phyloP scores from a whole-genome alignment of 2,797 vertebrate species.

The Iguana delicatissima region DNA sequence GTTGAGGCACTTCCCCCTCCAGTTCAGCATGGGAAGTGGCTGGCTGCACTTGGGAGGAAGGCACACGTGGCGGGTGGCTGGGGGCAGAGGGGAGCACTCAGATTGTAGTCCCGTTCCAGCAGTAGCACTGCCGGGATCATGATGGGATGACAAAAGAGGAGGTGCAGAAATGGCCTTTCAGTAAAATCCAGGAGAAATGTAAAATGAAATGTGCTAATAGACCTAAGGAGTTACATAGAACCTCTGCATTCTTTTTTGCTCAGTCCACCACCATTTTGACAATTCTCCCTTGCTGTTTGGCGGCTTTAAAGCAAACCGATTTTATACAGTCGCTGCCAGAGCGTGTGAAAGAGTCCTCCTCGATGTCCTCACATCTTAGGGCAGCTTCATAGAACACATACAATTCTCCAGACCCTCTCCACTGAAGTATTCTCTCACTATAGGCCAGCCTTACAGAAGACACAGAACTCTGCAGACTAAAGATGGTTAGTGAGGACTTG shows the following conservation, averaged over 20 bases:
- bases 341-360: conserved; percentile 38
- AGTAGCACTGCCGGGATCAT: too few species aligned
- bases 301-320: conserved; percentile 12
- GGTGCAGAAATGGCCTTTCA: too few species aligned
- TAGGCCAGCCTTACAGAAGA: conserved; percentile 56
- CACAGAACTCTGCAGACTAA: conserved; percentile 46
- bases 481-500: conserved; percentile 55
- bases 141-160: too few species aligned
- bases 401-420: conserved; percentile 35
- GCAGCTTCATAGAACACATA: conserved; percentile 55
- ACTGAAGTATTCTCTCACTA: conserved; percentile 48
- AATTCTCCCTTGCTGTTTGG: neutral
- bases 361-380: conserved; percentile 51
- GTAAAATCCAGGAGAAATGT: neutral
- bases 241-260: neutral
- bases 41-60: too few species aligned
- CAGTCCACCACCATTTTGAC: conserved; percentile 33
- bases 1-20: too few species aligned
- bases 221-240: too few species aligned
- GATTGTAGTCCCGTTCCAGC: too few species aligned
- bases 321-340: conserved; percentile 55
- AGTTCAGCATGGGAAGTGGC: too few species aligned
- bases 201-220: neutral
- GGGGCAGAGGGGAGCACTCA: too few species aligned
- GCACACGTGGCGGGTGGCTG: too few species aligned